phyloP scores from a whole-genome alignment of 2,113 vertebrate genomes.

The Strix aluco region DNA sequence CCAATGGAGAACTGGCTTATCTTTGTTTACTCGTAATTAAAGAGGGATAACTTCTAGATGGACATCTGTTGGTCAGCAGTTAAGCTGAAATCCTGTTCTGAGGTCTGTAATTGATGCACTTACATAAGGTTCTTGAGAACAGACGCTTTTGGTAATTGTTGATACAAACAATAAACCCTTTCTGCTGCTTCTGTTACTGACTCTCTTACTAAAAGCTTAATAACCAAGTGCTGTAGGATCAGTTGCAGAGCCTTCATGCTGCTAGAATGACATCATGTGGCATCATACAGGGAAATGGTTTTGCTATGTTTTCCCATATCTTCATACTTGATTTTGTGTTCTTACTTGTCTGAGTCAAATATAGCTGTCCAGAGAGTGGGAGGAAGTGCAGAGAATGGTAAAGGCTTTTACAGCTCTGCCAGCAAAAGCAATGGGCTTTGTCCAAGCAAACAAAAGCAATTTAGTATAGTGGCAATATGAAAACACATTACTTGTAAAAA shows the following conservation, averaged over 20 bases:
- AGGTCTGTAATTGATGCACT: background rate
- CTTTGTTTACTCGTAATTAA: background rate
- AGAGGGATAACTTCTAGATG: background rate
- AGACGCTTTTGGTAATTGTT: background rate
- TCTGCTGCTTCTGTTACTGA: background rate
- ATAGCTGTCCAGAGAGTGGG: background rate
- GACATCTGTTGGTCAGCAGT: conserved; percentile 5
- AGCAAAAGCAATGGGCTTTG: background rate
- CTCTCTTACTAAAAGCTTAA: background rate
- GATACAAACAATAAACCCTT: background rate
- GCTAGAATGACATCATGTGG: background rate
- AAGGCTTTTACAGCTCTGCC: background rate
- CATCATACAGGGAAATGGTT: background rate
- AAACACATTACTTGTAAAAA: background rate
- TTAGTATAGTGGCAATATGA: background rate
- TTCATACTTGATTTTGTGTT: background rate
- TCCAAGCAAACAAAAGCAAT: background rate
- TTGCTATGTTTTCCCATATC: background rate
- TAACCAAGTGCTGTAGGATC: background rate
- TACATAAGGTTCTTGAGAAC: background rate
- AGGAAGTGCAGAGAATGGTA: background rate
- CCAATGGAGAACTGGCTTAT: background rate
- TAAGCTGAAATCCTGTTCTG: background rate
- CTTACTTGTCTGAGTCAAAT: background rate
- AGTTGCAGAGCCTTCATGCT: background rate